Base-by-base conservation (phyloP, 2,797 vertebrate genomes). In the Hippoglossus hippoglossus region DNA sequence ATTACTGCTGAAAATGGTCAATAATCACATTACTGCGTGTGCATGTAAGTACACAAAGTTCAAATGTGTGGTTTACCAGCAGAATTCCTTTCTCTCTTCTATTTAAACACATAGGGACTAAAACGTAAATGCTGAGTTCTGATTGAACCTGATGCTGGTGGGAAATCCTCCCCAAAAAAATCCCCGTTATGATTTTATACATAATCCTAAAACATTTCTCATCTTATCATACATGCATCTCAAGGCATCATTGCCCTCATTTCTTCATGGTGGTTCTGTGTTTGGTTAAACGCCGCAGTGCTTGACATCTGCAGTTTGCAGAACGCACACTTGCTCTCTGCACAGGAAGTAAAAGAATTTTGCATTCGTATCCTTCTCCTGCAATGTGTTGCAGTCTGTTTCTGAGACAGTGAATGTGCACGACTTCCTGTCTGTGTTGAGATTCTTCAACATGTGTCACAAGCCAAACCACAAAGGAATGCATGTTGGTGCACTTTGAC, bases 301-400 rank as follows among this genome's bases (percentile, higher is more conserved):
- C 12, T 31, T 64, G 36, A 5, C 10, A 28, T 28, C 53, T 59
- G 10, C 63, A 68, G 25, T 79, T 71, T 89, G 84, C 81, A 86
- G 61, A 71, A 50, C 44, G 46, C 21, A 81, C 44, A 25, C 60
- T 79, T 79, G 71, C 73, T 70, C 80, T 85, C 76, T 84, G 76
- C 81, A 79, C 90, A 91, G 92, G 92, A 94, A 91, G 84, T 79
- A n/a, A 26, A 44, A 75, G 60, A 52, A 6, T 69, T 2, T 60
- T 34, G 60, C 54, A 60, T 65, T 72, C 67, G 67, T 63, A 59
- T 68, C 63, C 56, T 55, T 46, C 44, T 46, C 4, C 44, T 60
- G 59, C 63, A 13, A 8, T 61, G 49, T 19, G 25, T 10, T n/a
- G 63, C 63, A 72, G 55, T 71, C 52, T 71, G n/a, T 18, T 19